Evolutionary conservation across 2,113 vertebrate species (phyloP).

Genomic region (Pipra filicauda): DNA sequence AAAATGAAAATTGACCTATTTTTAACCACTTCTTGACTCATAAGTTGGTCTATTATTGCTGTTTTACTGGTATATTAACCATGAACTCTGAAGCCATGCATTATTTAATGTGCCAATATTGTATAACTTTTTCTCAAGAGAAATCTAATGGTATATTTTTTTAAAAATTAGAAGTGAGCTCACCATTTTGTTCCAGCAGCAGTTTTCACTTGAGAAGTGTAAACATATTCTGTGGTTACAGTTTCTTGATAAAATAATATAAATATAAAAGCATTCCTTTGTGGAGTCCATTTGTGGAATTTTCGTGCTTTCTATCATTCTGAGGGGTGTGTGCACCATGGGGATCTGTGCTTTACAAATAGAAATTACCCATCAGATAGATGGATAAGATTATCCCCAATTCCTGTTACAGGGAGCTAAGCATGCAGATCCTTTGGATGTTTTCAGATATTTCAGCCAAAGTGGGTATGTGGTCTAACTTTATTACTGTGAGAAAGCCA

Average conservation of each 20-base stretch:
- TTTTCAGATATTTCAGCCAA: constrained; percentile 43
- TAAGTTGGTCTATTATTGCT: neutral
- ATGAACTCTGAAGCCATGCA: neutral
- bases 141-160: neutral
- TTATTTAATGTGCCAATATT: neutral
- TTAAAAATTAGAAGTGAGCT: neutral
- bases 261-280: neutral
- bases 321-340: neutral
- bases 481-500: constrained; percentile 64
- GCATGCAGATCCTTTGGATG: constrained; percentile 1
- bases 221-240: neutral
- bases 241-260: neutral
- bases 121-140: neutral
- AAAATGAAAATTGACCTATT: neutral
- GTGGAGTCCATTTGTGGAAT: neutral
- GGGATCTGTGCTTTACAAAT: neutral
- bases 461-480: constrained; percentile 49
- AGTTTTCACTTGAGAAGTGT: neutral
- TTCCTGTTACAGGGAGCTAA: constrained; percentile 1
- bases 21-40: neutral
- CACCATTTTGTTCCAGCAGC: neutral
- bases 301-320: neutral
- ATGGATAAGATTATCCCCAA: neutral
- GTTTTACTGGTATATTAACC: neutral
- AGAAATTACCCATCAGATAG: neutral